Conservation (phyloP, 2,888 invertebrate genomes). For the Nephrotoma guestfalica region DNA sequence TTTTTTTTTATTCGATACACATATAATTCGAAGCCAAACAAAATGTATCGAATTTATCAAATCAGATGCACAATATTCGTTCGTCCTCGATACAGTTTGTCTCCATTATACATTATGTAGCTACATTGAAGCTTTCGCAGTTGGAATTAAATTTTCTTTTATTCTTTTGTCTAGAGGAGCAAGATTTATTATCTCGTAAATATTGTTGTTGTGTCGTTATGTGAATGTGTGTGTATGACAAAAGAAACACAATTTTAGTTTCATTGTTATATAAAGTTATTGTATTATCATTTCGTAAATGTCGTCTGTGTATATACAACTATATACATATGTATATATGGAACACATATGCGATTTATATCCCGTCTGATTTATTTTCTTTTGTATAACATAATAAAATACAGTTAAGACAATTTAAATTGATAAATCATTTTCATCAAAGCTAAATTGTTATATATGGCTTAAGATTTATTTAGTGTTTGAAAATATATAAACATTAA, state of each 20-base stretch:
- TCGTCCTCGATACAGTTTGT: neutral
- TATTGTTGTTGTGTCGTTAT: neutral
- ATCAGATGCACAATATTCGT: neutral
- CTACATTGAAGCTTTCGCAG: neutral
- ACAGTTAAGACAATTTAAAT: neutral
- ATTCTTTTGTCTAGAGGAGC: neutral
- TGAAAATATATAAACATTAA: neutral
- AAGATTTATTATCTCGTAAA: neutral
- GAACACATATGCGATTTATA: neutral
- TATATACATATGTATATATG: neutral
- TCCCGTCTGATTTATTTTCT: neutral
- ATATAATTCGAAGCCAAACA: too few relatives aligned
- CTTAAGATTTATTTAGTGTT: neutral
- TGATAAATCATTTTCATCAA: neutral
- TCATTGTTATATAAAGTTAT: neutral
- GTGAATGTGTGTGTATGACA: neutral
- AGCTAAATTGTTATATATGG: neutral
- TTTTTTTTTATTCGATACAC: too few relatives aligned
- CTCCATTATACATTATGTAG: neutral
- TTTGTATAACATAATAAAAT: neutral
- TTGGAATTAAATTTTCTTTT: neutral
- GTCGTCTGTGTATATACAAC: neutral
- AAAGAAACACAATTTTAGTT: neutral
- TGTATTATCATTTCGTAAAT: neutral
- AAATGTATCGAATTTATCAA: neutral